A percentile compares a stretch with the other conserved stretches of the same genome.
Conservation (phyloP, 64 coral and sea anemone species). For the Montipora foliosa region DNA sequence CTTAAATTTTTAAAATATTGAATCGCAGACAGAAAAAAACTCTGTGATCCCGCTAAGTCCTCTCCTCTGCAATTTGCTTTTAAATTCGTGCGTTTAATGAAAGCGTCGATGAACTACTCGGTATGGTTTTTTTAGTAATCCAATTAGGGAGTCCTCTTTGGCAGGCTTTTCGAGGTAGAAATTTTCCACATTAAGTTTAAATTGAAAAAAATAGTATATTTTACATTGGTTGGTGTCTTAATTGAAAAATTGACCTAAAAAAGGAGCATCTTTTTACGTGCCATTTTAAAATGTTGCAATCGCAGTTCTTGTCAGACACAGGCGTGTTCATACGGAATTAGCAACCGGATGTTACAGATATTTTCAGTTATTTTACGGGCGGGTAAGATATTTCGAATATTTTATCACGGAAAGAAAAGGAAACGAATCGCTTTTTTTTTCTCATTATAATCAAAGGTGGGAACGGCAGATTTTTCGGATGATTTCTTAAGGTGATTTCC, state of each 20-base stretch:
- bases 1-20: slow-evolving; percentile 26
- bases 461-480: not conserved
- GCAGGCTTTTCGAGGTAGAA: not conserved
- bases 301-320: not conserved
- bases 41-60: too few relatives aligned
- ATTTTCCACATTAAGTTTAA: not conserved
- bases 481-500: not conserved
- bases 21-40: not conserved
- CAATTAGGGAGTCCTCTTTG: too few relatives aligned
- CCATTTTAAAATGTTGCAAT: not conserved
- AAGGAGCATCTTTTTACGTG: not conserved
- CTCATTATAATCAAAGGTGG: not conserved
- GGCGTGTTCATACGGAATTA: not conserved
- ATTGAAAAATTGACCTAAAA: not conserved
- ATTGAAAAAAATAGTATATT: not conserved
- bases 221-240: not conserved
- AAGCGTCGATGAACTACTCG: too few relatives aligned
- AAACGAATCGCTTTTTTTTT: not conserved
- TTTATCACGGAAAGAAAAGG: not conserved
- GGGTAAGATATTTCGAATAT: not conserved
- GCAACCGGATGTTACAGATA: not conserved
- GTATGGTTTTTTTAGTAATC: too few relatives aligned
- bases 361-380: not conserved
- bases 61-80: not conserved
- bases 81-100: too few relatives aligned